These are phyloP conservation scores for Micrastur ruficollis DNA, from an alignment of 2,797 vertebrate genomes.

Conservation along the genomic window DNA sequence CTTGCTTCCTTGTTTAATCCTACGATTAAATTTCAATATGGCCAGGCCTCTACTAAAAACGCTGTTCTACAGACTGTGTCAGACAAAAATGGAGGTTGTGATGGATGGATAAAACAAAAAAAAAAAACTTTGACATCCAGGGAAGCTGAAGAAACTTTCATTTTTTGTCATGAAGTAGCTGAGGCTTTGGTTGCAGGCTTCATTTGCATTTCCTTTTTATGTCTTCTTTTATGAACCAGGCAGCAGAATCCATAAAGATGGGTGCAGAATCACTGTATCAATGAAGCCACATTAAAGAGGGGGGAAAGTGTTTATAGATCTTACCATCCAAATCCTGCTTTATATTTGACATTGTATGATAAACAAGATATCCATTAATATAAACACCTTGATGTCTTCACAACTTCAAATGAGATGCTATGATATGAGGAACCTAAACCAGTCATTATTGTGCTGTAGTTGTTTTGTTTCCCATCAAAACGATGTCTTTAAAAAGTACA, in stretches of 20 bases:
- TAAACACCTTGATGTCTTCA: neutral
- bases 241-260: neutral
- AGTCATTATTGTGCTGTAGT: neutral
- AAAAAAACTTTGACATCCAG: neutral
- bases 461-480: neutral
- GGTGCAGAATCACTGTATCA: neutral
- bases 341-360: neutral
- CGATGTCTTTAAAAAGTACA: neutral
- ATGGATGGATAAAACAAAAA: neutral
- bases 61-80: neutral
- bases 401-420: neutral
- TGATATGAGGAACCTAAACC: neutral
- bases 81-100: neutral
- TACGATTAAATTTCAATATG: neutral
- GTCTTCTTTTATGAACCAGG: neutral
- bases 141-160: neutral
- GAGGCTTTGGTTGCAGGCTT: neutral
- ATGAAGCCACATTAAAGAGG: neutral
- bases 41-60: neutral
- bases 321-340: neutral
- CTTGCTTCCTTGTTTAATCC: neutral
- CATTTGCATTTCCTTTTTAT: neutral
- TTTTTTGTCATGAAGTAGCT: neutral
- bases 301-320: neutral
- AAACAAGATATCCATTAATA: neutral